Evolutionary conservation across 2,888 invertebrate species (phyloP).

Genomic region (Ditylenchus weischeri): DNA sequence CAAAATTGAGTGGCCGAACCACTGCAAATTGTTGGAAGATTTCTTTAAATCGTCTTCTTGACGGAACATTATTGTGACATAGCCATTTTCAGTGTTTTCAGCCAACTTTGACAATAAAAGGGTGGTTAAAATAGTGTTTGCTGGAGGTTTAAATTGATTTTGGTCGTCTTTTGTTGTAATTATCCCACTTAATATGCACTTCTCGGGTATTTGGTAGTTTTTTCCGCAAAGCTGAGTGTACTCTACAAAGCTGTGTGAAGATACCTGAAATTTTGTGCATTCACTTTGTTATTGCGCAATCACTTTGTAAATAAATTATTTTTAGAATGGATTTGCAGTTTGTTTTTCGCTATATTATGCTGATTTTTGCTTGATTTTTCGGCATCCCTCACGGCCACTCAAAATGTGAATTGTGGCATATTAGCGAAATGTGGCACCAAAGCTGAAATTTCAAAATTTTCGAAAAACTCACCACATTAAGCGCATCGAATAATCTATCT

Average conservation of each 20-base stretch:
- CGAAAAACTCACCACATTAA: too few relatives aligned
- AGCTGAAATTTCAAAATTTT: slow-evolving; percentile 17
- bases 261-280: slow-evolving; percentile 2
- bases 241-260: slow-evolving; percentile 18
- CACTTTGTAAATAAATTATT: too few relatives aligned
- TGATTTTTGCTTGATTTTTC: too few relatives aligned
- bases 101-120: not conserved
- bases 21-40: slow-evolving; percentile 6
- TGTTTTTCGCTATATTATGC: too few relatives aligned
- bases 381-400: too few relatives aligned
- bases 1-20: slow-evolving; percentile 20
- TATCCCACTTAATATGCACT: slow-evolving; percentile 22
- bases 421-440: too few relatives aligned
- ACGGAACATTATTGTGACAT: slow-evolving; percentile 20
- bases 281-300: too few relatives aligned
- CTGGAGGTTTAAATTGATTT: slow-evolving; percentile 5
- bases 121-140: not conserved
- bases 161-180: slow-evolving; percentile 6
- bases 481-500: too few relatives aligned
- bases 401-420: too few relatives aligned
- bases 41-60: slow-evolving; percentile 22
- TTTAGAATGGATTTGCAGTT: too few relatives aligned
- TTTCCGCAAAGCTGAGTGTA: slow-evolving; percentile 12
- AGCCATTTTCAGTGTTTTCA: not conserved
- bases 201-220: slow-evolving; percentile 18